phyloP scores from a whole-genome alignment of 2,113 vertebrate genomes.

The Menura novaehollandiae region DNA sequence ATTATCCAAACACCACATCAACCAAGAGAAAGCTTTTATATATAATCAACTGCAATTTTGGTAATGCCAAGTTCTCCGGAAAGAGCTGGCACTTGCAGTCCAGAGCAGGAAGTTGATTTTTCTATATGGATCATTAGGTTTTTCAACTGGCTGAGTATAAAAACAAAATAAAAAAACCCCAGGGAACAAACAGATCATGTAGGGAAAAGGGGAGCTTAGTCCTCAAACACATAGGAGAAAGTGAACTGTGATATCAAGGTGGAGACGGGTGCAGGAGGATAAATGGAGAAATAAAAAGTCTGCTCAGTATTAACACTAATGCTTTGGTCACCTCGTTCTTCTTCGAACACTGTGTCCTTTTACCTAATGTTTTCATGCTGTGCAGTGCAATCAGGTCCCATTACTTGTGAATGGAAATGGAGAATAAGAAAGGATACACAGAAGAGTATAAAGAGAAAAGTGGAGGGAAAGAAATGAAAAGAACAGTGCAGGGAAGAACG shows the following conservation, averaged over 20 bases:
- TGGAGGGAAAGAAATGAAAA: neutral
- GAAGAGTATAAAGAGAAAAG: neutral
- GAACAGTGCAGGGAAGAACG: neutral
- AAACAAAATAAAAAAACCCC: neutral
- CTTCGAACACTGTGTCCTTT: neutral
- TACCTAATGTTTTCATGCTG: neutral
- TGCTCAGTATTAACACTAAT: neutral
- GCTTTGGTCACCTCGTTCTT: neutral
- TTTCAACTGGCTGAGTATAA: neutral
- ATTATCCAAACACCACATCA: neutral
- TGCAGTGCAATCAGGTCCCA: neutral
- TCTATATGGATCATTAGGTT: neutral
- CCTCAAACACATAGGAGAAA: neutral
- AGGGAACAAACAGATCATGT: neutral
- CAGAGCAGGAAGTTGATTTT: neutral
- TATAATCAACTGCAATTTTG: neutral
- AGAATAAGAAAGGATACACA: neutral
- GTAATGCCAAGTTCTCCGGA: neutral
- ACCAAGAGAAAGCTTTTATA: neutral
- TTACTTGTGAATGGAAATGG: neutral
- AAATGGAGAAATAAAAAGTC: constrained; percentile 1
- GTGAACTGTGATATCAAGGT: neutral
- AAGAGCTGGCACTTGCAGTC: neutral
- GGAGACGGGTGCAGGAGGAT: neutral
- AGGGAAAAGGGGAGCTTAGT: neutral